Conservation (phyloP, 1,140 invertebrate species). For the Drosophila seguyi region DNA sequence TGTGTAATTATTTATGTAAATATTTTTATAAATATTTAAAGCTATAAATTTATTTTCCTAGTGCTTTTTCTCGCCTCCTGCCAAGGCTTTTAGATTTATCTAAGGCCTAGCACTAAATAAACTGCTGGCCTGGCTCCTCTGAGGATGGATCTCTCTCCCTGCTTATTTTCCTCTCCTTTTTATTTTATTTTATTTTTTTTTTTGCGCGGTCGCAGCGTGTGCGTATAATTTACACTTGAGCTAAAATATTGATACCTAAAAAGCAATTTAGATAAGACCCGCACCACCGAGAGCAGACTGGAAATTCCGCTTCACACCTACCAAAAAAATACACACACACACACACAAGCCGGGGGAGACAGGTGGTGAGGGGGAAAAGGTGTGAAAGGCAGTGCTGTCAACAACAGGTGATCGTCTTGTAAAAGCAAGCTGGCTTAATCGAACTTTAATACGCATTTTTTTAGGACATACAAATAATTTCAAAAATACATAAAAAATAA, state of each 20-base stretch:
- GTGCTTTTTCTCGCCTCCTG: background rate
- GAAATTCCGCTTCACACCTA: constrained; percentile 84
- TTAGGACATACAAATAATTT: too few relatives aligned
- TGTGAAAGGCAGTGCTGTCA: constrained; percentile 61
- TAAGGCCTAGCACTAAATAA: constrained; percentile 81
- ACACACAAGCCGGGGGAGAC: background rate
- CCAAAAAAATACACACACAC: constrained; percentile 33
- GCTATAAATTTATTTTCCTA: background rate
- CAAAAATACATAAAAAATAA: background rate
- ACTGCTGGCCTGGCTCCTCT: constrained; percentile 23
- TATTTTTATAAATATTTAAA: background rate
- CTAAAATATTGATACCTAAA: constrained; percentile 85
- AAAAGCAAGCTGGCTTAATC: background rate
- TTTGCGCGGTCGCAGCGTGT: constrained; percentile 50
- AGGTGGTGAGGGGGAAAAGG: constrained; percentile 31
- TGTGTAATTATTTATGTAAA: background rate
- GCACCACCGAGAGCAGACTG: constrained; percentile 54
- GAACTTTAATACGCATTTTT: background rate
- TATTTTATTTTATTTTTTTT: background rate
- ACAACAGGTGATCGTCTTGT: constrained; percentile 6
- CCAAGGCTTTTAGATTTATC: constrained; percentile 79
- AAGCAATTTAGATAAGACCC: constrained; percentile 84
- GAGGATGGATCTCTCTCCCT: constrained; percentile 23
- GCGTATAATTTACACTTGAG: constrained; percentile 84
- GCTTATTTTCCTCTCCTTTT: constrained; percentile 2